Base-by-base conservation (phyloP, 2,888 invertebrate species). In the Venustoraphidia nigricollis region DNA sequence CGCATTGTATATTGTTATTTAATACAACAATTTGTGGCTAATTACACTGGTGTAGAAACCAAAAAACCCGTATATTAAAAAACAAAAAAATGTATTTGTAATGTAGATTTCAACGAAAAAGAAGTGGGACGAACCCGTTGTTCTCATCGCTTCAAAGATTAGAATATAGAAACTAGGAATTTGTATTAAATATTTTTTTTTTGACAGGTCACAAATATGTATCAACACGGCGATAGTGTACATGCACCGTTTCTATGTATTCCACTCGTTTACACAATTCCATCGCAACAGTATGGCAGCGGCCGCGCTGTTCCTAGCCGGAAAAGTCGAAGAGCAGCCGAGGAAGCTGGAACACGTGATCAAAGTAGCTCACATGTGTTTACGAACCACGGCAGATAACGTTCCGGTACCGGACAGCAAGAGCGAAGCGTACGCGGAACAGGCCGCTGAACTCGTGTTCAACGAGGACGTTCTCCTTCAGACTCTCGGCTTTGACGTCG, bases 171-270 rank as follows among this genome's bases (percentile, higher is more conserved):
- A 27, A 27, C 27, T 27, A 6, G 27, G 17, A 17, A 17, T 27
- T 27, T 27, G 3, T 27, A 5, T 11, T 42, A 17, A 17, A n/a
- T n/a, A n/a, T n/a, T 51, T 59, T 43, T 55, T 53, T 50, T 54
- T 38, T 61, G 68, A 77, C 70, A 85, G 85, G 59, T 89, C 92
- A 44, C 96, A 96, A 71, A 71, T 96, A 71, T 96, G 96, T 67
- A 96, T 96, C 68, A 97, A 96, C 71, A 96, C 96, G 52, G 97
- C 96, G 35, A 96, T 96, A 62, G 96, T 97, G 49, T 97, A 97
- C 63, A 95, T 97, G 95, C 97, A 98, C 70, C 79, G 97, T 49
- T 98, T 97, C 72, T 98, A 95, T 71, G 93, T 96, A 71, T 95
- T 92, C 73, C 96, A 97, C 66, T 93, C 96, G 11, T 92, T 98